phyloP scores from a whole-genome alignment of 2,797 vertebrate species.

The Potorous gilbertii region DNA sequence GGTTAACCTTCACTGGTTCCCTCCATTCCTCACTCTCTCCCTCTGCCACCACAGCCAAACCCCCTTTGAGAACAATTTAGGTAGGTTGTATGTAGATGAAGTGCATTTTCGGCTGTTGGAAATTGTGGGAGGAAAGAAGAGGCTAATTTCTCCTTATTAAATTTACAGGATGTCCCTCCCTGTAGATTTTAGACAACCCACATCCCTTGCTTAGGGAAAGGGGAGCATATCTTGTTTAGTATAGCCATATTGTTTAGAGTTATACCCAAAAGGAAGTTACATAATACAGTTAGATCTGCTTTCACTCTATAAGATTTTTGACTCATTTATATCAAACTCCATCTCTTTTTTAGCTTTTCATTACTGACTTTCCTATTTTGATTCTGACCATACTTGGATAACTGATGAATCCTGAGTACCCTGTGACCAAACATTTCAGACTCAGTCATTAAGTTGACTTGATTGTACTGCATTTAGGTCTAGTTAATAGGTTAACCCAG shows the following conservation, averaged over 20 bases:
- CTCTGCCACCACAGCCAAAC: neutral
- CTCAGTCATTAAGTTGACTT: constrained; percentile 49
- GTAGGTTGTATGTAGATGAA: too few species aligned
- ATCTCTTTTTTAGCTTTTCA: neutral
- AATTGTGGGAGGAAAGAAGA: neutral
- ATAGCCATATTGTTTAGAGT: neutral
- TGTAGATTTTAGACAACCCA: neutral
- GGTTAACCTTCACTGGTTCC: neutral
- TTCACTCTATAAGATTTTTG: neutral
- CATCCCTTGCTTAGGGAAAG: neutral
- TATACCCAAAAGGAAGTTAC: neutral
- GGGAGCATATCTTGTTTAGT: rapidly evolving
- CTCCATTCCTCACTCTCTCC: neutral
- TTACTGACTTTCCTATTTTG: neutral
- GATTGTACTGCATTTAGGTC: neutral
- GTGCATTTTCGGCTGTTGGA: neutral
- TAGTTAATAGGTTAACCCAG: constrained; percentile 55
- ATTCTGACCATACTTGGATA: neutral
- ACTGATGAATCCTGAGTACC: neutral
- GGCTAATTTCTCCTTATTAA: neutral
- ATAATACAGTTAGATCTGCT: too few species aligned
- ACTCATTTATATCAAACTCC: neutral
- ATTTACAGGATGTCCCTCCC: rapidly evolving
- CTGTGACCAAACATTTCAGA: neutral
- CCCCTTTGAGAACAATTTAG: neutral